Base-by-base conservation (phyloP, 2,113 vertebrate species). In the Brachyhypopomus occidentalis region DNA sequence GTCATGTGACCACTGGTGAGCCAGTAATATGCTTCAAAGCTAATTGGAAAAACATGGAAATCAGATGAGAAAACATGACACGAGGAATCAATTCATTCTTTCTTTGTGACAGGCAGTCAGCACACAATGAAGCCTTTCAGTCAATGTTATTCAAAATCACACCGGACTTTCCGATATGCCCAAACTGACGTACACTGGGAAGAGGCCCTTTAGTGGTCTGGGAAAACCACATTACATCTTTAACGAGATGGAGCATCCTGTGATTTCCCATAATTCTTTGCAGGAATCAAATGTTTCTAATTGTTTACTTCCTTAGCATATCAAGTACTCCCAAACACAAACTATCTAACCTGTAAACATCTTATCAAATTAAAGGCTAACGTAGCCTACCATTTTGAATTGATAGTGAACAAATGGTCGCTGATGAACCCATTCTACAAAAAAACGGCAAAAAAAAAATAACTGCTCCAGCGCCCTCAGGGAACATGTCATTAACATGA, bases 131-230 rank as follows among this genome's bases (percentile, higher is more conserved):
- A 63, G 7, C 36, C 11, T 60, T 81, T 66, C 71, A 69, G 55
- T 27, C 41, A 1, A 14, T 55, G 71, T 36, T 64, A 62, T 67
- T 78, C 38, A 7, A 69, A 83, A 79, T 71, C 55, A 22, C 45
- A 59, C 23, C 48, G 2, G 30, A 48, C 67, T n/a, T 72, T 80
- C 83, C 64, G 16, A 63, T 41, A 30, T 0, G 36, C 34, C 45
- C 30, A 74, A 73, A 66, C 64, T 34, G 63, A 84, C 81, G 77
- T 66, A 11, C 20, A 22, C 67, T 80, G 83, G 78, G 76, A 76
- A 19, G 30, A 75, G 30, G n/a, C 63, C 22, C 25, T 71, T 74
- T 25, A 36, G 20, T 62, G 63, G 66, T 55, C 62, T 36, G 19
- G 60, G 3, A n/a, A 83, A 78, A 72, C 74, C 60, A 17, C n/a